Base-by-base conservation (phyloP, 2,113 vertebrate genomes). In the Lampris megalopsis region DNA sequence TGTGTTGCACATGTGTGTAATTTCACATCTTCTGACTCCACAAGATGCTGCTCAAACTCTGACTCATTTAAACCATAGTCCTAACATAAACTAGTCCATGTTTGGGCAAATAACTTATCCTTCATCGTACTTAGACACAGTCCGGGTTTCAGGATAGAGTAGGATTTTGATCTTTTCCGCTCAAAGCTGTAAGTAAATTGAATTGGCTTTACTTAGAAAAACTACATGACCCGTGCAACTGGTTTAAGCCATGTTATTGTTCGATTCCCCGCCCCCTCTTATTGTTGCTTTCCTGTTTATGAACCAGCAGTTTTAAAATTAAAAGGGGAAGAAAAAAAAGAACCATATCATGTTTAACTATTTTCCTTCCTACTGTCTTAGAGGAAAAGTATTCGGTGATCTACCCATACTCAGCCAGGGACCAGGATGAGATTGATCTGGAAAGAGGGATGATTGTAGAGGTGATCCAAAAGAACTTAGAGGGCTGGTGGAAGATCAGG, bases 401-500 rank as follows among this genome's bases (percentile, higher is more conserved):
- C 89, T 99, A 99, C 84, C 96, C 96, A 0, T 98, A 99, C 63
- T 82, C 95, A 0, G 97, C 98, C 63, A 94, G 97, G 6, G 98
- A 99, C 82, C 91, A 97, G 86, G 98, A 99, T 76, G 98, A 99
- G 79, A 98, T 99, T 9, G 97, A 97, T 86, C 91, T 99, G 88
- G 97, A 98, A 89, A 96, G 93, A 80, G 98, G 97, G 41, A 95
- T 95, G 67, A 79, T 96, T 68, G 98, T 99, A 53, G 98, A 97
- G 84, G 96, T 99, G 82, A 95, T 97, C 81, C 98, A 99, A 95
- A 99, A 96, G 90, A 99, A 99, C 90, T 89, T 99, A 90, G 98
- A 99, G 88, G 98, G 98, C 87, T 99, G 98, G 98, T 99, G 98
- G 98, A 99, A 99, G 87, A 99, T 99, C 93, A 97, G 98, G 98